These are phyloP conservation scores for Monopis laevigella DNA, from an alignment of 2,888 invertebrate genomes.

Conservation along the genomic window DNA sequence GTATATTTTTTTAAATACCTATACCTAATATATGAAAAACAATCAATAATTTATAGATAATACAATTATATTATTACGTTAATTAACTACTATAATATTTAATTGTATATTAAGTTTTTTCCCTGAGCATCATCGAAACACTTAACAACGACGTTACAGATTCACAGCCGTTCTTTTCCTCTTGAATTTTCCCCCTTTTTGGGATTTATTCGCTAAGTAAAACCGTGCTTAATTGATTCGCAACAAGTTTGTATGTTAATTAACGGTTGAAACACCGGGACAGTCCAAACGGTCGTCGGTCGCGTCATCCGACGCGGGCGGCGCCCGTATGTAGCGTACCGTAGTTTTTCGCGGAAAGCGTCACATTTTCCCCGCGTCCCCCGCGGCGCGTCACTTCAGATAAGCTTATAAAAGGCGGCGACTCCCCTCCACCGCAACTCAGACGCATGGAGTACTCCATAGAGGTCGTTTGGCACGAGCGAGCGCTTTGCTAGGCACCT, in stretches of 20 bases:
- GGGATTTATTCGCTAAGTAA: not conserved
- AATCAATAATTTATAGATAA: too few relatives aligned
- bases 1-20: too few relatives aligned
- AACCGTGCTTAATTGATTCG: not conserved
- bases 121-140: conserved; percentile 2
- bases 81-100: too few relatives aligned
- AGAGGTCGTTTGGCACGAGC: conserved; percentile 70
- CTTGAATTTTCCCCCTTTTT: not conserved
- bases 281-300: conserved; percentile 40
- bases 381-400: conserved; percentile 43
- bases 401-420: conserved; percentile 54
- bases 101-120: too few relatives aligned
- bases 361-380: conserved; percentile 34
- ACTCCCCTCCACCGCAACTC: conserved; percentile 62
- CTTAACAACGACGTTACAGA: not conserved
- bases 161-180: not conserved
- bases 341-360: conserved; percentile 52
- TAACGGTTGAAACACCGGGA: conserved; percentile 25
- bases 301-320: conserved; percentile 7
- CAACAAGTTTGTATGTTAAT: conserved; percentile 1
- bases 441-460: conserved; percentile 70
- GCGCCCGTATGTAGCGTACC: conserved; percentile 3
- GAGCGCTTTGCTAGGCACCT: conserved; percentile 70
- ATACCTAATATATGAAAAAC: too few relatives aligned
- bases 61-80: too few relatives aligned